Evolutionary conservation across 2,113 vertebrate species (phyloP).

Genomic region (Trochalopteron elliotii): DNA sequence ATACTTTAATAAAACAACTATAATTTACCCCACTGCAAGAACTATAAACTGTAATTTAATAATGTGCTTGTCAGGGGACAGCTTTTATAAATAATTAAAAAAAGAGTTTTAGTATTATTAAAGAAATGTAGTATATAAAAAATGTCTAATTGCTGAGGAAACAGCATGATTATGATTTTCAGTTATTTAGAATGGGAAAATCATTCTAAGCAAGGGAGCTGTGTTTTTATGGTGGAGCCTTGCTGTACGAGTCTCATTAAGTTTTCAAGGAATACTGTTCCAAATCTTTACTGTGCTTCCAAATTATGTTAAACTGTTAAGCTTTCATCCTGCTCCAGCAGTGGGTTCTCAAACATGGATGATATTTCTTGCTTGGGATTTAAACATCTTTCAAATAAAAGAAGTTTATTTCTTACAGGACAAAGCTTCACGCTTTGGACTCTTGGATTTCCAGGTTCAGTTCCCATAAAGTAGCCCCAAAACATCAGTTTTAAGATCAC

Average conservation of each 20-base stretch:
- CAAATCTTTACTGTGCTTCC: background rate
- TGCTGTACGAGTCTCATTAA: background rate
- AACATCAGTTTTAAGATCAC: background rate
- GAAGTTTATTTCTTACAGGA: background rate
- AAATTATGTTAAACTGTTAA: background rate
- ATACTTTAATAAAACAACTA: conserved; percentile 31
- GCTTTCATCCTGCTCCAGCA: background rate
- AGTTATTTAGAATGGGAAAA: background rate
- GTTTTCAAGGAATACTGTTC: background rate
- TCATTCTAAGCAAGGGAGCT: background rate
- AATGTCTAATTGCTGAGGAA: conserved; percentile 50
- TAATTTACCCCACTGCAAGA: conserved; percentile 44
- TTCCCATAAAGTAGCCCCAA: background rate
- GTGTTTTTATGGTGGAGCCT: background rate
- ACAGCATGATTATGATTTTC: conserved; percentile 26
- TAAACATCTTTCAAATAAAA: background rate
- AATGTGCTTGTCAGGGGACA: conserved; percentile 3
- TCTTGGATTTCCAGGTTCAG: background rate
- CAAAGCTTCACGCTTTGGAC: background rate
- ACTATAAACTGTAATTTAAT: conserved; percentile 61
- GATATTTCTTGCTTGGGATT: background rate
- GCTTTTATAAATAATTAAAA: background rate
- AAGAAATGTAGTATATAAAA: conserved; percentile 44
- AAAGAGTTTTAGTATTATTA: conserved; percentile 15
- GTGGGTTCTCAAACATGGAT: background rate